Conservation (phyloP, 2,113 vertebrate species). For the Bucco capensis region DNA sequence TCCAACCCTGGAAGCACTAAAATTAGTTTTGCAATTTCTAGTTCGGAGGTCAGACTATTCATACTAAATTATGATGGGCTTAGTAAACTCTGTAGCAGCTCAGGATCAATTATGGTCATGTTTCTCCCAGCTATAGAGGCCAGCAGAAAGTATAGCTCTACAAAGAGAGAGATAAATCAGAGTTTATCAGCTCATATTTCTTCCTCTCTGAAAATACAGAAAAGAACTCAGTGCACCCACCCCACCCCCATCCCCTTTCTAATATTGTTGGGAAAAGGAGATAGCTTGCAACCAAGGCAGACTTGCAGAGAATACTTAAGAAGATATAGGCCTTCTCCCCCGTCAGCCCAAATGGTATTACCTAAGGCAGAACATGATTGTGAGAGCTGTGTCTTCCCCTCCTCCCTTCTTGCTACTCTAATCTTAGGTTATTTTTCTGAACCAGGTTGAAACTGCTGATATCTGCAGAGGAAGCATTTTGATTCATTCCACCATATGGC, state of each 20-base stretch:
- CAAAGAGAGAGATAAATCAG: background rate
- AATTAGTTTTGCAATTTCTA: background rate
- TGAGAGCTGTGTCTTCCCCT: background rate
- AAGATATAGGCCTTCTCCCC: background rate
- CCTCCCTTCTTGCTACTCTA: background rate
- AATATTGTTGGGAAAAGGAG: background rate
- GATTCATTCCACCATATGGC: background rate
- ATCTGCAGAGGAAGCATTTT: background rate
- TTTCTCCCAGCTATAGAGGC: background rate
- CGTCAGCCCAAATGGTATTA: background rate
- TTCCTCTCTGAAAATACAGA: background rate
- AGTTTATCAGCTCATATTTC: background rate
- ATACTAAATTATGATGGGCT: background rate
- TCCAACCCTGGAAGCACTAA: background rate
- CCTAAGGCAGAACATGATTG: background rate
- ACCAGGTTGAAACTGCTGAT: background rate
- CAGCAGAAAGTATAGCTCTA: background rate
- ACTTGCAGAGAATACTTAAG: background rate
- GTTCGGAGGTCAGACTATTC: background rate
- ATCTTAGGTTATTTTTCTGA: background rate
- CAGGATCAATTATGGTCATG: background rate
- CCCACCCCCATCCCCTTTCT: accelerated
- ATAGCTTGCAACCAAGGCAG: background rate
- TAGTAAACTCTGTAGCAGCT: background rate
- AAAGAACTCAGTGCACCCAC: background rate